Evolutionary conservation across 2,888 invertebrate genomes (phyloP), one percentile per base, ranked within the genome.

Genomic region (Papilio gigon): DNA sequence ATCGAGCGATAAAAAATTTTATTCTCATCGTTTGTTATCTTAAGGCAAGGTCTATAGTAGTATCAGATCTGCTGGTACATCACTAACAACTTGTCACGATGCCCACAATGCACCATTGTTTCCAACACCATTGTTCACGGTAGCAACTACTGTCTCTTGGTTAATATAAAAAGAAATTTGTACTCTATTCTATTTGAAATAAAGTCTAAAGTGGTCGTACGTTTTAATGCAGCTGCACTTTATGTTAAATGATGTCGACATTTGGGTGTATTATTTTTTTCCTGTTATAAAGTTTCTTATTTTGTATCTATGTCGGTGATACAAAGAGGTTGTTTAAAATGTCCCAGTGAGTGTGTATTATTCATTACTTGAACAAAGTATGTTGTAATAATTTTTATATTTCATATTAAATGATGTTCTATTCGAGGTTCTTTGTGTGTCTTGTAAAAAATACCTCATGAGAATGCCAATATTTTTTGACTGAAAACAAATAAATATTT

Each of bases 31-130:
- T n/a, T n/a, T n/a, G n/a, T 6, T 12, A 53, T 35, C 17, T 11
- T 35, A 37, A 60, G 47, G 27, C 1, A 33, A 30, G 30, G 9
- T 42, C 40, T 65, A 73, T 70, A 68, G 65, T 67, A 50, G 53
- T 37, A 72, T 70, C 71, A 44, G 35, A 58, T 35, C 25, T 44
- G 37, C 50, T 68, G 71, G 71, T 65, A 65, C 62, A 65, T 68
- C 62, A 37, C 47, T 61, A 56, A 67, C 66, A 33, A 30, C 50
- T 63, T 65, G 65, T 68, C 72, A 74, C 75, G 75, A 72, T 75
- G 76, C 77, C 75, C 76, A 87, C 87, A 87, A 87, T 87, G 78
- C 80, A 30, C 80, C 71, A 87, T 87, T 87, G 87, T 87, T 79
- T 74, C 62, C 70, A 56, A 71, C 65, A 70, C 80, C 77, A 82